Evolutionary conservation across 2,113 vertebrate genomes (phyloP), one percentile per base, ranked within the genome.

Genomic region (Thalassoma bifasciatum): DNA sequence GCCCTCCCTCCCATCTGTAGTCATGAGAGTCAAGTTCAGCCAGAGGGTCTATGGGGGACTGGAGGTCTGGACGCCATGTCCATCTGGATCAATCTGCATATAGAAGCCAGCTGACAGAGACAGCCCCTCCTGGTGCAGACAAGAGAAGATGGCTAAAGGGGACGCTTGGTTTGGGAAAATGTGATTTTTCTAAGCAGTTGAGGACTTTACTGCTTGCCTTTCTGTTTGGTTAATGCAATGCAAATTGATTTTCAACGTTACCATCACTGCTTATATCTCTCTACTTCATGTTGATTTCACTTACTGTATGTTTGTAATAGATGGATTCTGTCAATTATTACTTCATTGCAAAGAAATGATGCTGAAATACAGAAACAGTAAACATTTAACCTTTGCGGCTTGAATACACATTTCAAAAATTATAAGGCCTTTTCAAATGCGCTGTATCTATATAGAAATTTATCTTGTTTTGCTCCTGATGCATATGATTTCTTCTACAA

Each of bases 11-110:
- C 91, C 92, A 92, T 93, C 90, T 93, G 93, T 83, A 88, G 87
- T 86, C 74, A 75, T 86, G 71, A 77, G 90, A 93, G 93, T 94
- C 93, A 94, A 94, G 93, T 95, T 94, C 93, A 95, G 83, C 86
- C 85, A 88, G 61, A 72, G 86, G 90, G 90, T 91, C 88, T 89
- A 72, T 81, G 88, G 77, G 85, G 91, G 88, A 89, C 86, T 73
- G 64, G 73, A 78, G 81, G 88, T 92, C 93, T 93, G 90, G 86
- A 90, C 72, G 62, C 65, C 81, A 79, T 77, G 86, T 92, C 92
- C 93, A 93, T 93, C 92, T 94, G 92, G 91, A 90, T 88, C 72
- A 91, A 89, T 93, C 86, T 93, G 89, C 92, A 93, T 91, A 89
- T 19, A 83, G 67, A 83, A 84, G 86, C 82, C 86, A 90, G 89